These are phyloP conservation scores for Sipha maydis DNA, from an alignment of 2,888 invertebrate species.

Conservation along the genomic window DNA sequence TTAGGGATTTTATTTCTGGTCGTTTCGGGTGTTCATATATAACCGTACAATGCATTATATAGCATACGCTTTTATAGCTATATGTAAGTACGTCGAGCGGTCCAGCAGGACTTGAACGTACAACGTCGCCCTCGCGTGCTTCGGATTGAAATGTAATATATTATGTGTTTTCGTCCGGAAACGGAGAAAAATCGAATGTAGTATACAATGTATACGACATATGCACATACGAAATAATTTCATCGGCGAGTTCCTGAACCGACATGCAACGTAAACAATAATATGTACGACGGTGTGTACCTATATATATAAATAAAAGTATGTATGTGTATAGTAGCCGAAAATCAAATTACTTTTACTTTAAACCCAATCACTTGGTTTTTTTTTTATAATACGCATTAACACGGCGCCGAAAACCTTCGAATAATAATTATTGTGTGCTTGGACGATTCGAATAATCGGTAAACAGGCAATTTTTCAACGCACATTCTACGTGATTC, in stretches of 20 bases:
- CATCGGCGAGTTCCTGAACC: not conserved
- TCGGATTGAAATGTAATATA: not conserved
- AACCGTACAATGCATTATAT: not conserved
- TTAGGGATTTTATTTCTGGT: not conserved
- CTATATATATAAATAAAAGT: not conserved
- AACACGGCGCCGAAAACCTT: constrained; percentile 1
- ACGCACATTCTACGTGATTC: not conserved
- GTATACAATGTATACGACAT: too few species aligned
- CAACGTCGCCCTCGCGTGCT: not conserved
- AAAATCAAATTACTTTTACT: constrained; percentile 34
- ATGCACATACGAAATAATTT: not conserved
- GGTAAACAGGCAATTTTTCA: not conserved
- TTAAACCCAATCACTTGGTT: not conserved
- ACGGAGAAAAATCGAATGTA: not conserved
- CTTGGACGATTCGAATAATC: not conserved
- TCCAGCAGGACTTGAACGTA: not conserved
- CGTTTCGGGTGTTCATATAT: not conserved
- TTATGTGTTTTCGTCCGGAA: not conserved
- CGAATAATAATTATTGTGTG: not conserved
- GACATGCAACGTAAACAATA: constrained; percentile 19
- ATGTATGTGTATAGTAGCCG: not conserved
- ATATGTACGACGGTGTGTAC: not conserved
- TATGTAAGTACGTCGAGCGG: too few species aligned
- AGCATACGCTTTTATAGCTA: not conserved
- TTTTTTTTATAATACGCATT: not conserved